Base-by-base conservation (phyloP, 2,888 invertebrate genomes). In the Eulithis testata region DNA sequence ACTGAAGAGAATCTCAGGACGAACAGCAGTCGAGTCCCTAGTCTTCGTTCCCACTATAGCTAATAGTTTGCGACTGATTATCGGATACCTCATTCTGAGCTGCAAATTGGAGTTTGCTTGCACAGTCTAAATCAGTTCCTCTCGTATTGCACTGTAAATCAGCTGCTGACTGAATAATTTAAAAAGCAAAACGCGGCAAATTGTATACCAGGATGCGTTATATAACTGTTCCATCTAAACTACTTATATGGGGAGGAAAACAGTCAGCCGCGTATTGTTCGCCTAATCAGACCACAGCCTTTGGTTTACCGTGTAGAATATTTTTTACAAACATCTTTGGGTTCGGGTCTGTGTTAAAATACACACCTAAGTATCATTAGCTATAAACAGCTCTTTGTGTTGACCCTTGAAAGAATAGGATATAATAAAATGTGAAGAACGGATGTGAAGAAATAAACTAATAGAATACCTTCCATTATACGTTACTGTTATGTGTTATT, bases 341-440 rank as follows among this genome's bases (percentile, higher is more conserved):
- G 80, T 80, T 84, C 75, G 84, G 85, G 85, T 80, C 86, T 89
- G 92, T 93, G 92, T 93, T 92, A 93, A 92, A 92, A 93, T 92
- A 90, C 91, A 90, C 92, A 92, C 92, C 92, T 92, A 89, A 90
- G 85, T 86, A 91, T 90, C 89, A 91, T 93, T 91, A 91, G 88
- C 90, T 90, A 91, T 93, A 91, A 91, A 91, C 91, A 85, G 84
- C 83, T 90, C 89, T 90, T 91, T 92, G 90, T 91, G 89, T 90
- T 85, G 85, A 77, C 87, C 85, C 85, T 87, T 82, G 83, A 76
- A 87, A 85, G 85, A 89, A 90, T 91, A 89, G 86, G 21, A 85
- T 85, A 85, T 83, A 88, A 91, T 92, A 92, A 92, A 91, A 81
- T 85, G 78, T 77, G 80, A 80, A 12, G 81, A 77, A 76, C 80